Evolutionary conservation across 1,140 invertebrate species (phyloP).

Genomic region (Sarcophaga bullata): DNA sequence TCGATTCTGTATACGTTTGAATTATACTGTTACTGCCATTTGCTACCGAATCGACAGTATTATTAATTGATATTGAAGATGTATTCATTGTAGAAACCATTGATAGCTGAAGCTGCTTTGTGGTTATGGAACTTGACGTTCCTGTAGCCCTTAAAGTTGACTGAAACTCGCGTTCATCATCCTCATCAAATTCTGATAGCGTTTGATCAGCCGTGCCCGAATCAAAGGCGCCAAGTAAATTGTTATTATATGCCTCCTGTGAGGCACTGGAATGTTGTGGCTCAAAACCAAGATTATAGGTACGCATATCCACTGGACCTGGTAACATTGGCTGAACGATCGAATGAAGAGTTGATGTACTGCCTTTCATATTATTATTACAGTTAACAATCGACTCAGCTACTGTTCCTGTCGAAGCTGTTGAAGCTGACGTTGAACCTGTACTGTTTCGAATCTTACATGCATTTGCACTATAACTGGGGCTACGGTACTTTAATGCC

Average conservation of each 20-base stretch:
- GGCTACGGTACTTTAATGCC: slow-evolving; percentile 51
- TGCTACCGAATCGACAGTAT: not conserved
- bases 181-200: slow-evolving; percentile 78
- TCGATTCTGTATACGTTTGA: not conserved
- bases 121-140: slow-evolving; percentile 55
- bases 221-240: slow-evolving; percentile 74
- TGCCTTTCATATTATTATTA: slow-evolving; percentile 23
- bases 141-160: slow-evolving; percentile 72
- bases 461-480: slow-evolving; percentile 53
- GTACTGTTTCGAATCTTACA: slow-evolving; percentile 42
- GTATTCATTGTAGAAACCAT: slow-evolving; percentile 3
- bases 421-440: slow-evolving; percentile 15
- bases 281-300: slow-evolving; percentile 75
- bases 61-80: not conserved
- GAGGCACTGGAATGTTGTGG: slow-evolving; percentile 66
- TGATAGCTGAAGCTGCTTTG: slow-evolving; percentile 29
- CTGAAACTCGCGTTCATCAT: slow-evolving; percentile 81
- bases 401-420: slow-evolving; percentile 6
- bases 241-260: slow-evolving; percentile 70
- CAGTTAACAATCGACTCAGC: slow-evolving; percentile 40
- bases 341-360: slow-evolving; percentile 53
- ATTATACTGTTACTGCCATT: not conserved
- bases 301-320: slow-evolving; percentile 88
- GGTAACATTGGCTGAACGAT: slow-evolving; percentile 77
- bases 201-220: slow-evolving; percentile 74